Evolutionary conservation across 2,113 vertebrate species (phyloP).

Genomic region (Turnix velox): DNA sequence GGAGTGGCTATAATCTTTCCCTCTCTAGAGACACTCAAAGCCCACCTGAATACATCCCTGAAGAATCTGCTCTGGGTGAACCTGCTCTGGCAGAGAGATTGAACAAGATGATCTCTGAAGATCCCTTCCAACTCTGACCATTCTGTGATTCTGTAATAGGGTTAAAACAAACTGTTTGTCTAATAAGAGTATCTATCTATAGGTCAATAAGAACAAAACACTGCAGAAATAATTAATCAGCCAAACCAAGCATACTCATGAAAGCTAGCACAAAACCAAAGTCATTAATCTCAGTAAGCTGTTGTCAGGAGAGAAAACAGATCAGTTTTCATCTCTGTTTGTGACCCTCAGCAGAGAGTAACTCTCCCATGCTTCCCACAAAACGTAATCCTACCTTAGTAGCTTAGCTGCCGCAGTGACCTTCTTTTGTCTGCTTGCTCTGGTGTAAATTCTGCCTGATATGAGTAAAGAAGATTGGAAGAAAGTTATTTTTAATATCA

Average conservation of each 20-base stretch:
- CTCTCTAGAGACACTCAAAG: background rate
- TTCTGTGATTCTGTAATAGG: background rate
- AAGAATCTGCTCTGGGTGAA: background rate
- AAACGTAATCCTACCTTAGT: constrained; percentile 52
- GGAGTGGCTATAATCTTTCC: background rate
- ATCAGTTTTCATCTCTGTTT: background rate
- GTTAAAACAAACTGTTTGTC: background rate
- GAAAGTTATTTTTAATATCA: constrained; percentile 35
- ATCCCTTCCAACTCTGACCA: background rate
- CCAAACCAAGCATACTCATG: background rate
- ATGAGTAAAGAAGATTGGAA: constrained; percentile 37
- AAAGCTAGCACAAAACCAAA: background rate
- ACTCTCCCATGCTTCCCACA: background rate
- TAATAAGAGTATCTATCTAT: background rate
- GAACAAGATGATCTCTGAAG: background rate
- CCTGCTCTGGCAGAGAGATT: background rate
- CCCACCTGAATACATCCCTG: background rate
- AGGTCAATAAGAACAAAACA: background rate
- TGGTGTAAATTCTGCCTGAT: constrained; percentile 38
- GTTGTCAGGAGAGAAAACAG: background rate
- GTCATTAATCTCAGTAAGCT: background rate
- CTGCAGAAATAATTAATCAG: background rate
- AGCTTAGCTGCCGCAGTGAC: constrained; percentile 52
- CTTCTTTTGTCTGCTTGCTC: constrained; percentile 42
- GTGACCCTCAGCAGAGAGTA: background rate